A percentile compares a stretch with the other conserved stretches of the same genome.
Evolutionary conservation across 2,797 vertebrate species (phyloP).

Genomic region (Enteromius mattozi): DNA sequence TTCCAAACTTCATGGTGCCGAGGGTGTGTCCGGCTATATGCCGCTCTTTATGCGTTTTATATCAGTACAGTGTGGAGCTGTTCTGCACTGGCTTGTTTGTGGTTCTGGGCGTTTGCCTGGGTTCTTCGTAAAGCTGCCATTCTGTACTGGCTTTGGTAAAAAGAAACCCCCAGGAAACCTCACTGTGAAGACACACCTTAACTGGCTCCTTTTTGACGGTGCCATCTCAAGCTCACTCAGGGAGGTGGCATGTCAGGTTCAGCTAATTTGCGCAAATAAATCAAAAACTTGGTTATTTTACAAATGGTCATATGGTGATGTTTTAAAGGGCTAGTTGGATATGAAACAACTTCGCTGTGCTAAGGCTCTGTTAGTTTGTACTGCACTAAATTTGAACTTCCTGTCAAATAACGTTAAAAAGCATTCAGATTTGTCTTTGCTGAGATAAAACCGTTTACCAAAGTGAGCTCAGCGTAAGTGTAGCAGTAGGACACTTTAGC

Average conservation of each 20-base stretch:
- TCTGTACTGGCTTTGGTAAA: slow-evolving; percentile 75
- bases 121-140: slow-evolving; percentile 74
- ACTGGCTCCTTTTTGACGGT: slow-evolving; percentile 66
- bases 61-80: slow-evolving; percentile 68
- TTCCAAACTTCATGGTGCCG: slow-evolving; percentile 62
- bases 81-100: slow-evolving; percentile 73
- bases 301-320: not conserved
- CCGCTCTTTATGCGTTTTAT: slow-evolving; percentile 74
- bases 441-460: not conserved
- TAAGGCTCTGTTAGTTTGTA: not conserved
- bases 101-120: slow-evolving; percentile 81
- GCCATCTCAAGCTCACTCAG: slow-evolving; percentile 36
- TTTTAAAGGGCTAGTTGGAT: not conserved
- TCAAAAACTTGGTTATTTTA: not conserved
- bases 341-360: not conserved
- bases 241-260: slow-evolving; percentile 30
- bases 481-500: slow-evolving; percentile 20
- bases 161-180: slow-evolving; percentile 74
- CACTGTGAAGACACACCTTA: slow-evolving; percentile 76
- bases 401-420: slow-evolving; percentile 11
- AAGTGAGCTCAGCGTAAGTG: slow-evolving; percentile 4
- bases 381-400: not conserved
- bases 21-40: slow-evolving; percentile 70
- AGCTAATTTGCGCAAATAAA: slow-evolving; percentile 13
- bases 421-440: not conserved